Conservation (phyloP, 2,797 vertebrate species). For the Delichon dasypus region DNA sequence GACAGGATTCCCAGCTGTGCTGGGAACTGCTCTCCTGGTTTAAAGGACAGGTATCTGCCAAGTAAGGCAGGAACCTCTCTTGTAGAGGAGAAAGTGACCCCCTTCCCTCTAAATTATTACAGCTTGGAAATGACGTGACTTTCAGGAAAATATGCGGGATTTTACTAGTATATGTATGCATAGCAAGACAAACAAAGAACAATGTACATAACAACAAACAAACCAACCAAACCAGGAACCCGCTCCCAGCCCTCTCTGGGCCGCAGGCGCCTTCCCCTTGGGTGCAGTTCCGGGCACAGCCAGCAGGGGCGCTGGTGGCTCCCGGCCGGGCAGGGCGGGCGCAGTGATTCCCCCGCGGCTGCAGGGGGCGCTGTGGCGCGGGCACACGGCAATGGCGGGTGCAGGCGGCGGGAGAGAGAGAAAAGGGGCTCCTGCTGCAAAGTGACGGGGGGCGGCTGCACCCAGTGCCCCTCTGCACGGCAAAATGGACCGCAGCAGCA, state of each 20-base stretch:
- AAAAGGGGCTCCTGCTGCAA: not conserved
- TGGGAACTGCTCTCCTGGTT: not conserved
- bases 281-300: not conserved
- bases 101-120: not conserved
- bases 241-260: not conserved
- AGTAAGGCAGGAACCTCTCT: not conserved
- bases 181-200: too few relatives aligned
- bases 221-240: too few relatives aligned
- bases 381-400: fast-evolving
- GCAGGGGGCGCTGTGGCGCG: not conserved
- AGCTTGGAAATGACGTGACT: fast-evolving
- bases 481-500: not conserved
- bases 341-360: not conserved
- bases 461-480: not conserved
- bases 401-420: fast-evolving
- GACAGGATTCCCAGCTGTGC: not conserved
- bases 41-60: not conserved
- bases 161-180: too few relatives aligned
- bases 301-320: not conserved
- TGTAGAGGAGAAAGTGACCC: not conserved
- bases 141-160: too few relatives aligned
- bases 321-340: not conserved
- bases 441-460: not conserved
- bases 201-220: not conserved
- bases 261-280: not conserved